Evolutionary conservation across 2,797 vertebrate species (phyloP).

Genomic region (Chrysocyon brachyurus): DNA sequence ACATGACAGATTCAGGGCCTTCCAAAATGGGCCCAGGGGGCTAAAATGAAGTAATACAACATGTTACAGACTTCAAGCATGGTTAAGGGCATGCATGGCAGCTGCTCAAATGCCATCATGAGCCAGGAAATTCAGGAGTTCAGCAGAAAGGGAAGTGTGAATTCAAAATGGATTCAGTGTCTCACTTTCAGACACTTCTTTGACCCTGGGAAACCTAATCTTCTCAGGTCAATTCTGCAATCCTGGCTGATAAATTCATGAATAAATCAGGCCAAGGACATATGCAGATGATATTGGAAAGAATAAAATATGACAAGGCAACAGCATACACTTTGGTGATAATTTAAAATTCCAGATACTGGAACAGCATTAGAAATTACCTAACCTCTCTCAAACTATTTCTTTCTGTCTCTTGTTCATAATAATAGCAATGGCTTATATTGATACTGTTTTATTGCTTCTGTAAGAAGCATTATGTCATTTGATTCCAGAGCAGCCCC

Average conservation of each 20-base stretch:
- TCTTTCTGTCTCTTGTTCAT: neutral
- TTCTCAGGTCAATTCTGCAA: neutral
- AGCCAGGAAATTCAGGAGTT: conserved; percentile 5
- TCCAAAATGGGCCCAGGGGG: conserved; percentile 19
- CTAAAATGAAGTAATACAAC: neutral
- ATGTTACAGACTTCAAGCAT: neutral
- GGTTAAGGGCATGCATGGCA: neutral
- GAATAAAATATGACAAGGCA: neutral
- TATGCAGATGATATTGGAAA: neutral
- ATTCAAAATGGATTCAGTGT: neutral
- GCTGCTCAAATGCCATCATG: neutral
- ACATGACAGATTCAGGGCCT: neutral
- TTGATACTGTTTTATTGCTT: neutral
- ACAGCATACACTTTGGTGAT: neutral
- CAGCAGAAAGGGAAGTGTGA: neutral
- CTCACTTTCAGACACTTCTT: neutral
- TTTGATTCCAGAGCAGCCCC: neutral
- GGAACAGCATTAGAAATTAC: neutral
- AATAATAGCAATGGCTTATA: neutral
- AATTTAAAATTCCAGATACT: neutral
- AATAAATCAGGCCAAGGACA: neutral
- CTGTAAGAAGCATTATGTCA: neutral
- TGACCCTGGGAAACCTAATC: neutral
- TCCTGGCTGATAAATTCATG: neutral
- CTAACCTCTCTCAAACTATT: neutral